Evolutionary conservation across 1,140 invertebrate species (phyloP).

Genomic region (Neodiprion fabricii): DNA sequence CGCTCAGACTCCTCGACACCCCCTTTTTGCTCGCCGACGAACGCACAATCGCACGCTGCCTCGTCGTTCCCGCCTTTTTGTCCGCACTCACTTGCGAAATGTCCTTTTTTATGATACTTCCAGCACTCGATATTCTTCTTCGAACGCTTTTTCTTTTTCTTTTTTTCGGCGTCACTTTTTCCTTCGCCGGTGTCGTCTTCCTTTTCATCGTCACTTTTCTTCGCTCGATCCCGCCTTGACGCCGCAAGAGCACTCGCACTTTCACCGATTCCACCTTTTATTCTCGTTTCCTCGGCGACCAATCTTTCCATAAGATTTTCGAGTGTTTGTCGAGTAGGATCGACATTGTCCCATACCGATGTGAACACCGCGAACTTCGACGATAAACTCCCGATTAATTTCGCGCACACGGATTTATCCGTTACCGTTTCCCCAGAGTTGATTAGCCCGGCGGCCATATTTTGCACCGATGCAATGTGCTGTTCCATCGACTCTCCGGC

Average conservation of each 20-base stretch:
- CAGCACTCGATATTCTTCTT: constrained; percentile 23
- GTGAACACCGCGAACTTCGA: neutral
- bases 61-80: constrained; percentile 8
- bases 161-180: constrained; percentile 9
- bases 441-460: constrained; percentile 13
- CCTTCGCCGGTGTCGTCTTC: constrained; percentile 3
- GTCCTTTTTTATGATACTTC: constrained; percentile 28
- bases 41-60: constrained; percentile 13
- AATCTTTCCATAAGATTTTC: constrained; percentile 22
- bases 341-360: constrained; percentile 13
- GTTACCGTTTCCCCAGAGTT: constrained; percentile 14
- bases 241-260: constrained; percentile 13
- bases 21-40: neutral
- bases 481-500: constrained; percentile 38
- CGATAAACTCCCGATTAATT: neutral
- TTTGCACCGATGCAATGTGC: constrained; percentile 26
- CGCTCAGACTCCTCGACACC: neutral
- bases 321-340: constrained; percentile 15
- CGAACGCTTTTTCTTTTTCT: constrained; percentile 9
- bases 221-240: constrained; percentile 3
- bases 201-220: neutral
- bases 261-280: neutral
- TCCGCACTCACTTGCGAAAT: constrained; percentile 23
- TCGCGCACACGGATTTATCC: constrained; percentile 1
- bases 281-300: constrained; percentile 11